A percentile compares a stretch with the other conserved stretches of the same genome.
These are phyloP conservation scores for Drosophila busckii DNA, from an alignment of 1,140 invertebrate species.

Conservation along the genomic window DNA sequence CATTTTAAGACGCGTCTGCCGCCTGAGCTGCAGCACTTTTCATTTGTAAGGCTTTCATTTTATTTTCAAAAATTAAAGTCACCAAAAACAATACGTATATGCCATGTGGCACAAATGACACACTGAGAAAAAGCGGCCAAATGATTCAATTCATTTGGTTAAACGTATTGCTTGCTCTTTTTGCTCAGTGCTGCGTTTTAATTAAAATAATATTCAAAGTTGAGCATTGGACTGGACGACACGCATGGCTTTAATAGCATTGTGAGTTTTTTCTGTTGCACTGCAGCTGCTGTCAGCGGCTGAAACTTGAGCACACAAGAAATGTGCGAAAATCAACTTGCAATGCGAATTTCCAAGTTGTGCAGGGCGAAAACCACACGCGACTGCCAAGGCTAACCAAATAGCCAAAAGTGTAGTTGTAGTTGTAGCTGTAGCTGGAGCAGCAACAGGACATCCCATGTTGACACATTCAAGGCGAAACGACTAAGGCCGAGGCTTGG, in stretches of 20 bases:
- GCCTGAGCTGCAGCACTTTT: no score
- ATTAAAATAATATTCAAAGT: slow-evolving; percentile 52
- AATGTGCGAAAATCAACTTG: no score
- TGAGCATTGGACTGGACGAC: slow-evolving; percentile 35
- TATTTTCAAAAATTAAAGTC: no score
- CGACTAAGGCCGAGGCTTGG: slow-evolving; percentile 1
- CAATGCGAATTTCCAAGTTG: neutral
- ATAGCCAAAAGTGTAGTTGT: neutral
- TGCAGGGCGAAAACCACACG: slow-evolving; percentile 15
- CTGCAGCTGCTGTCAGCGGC: slow-evolving; percentile 10
- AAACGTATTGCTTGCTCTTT: no score
- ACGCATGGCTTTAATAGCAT: slow-evolving; percentile 61
- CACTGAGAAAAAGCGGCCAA: neutral
- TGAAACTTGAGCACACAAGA: slow-evolving; percentile 59
- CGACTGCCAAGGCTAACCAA: slow-evolving; percentile 55
- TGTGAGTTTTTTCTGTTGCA: slow-evolving; percentile 25
- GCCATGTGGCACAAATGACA: slow-evolving; percentile 45
- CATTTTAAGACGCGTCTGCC: no score
- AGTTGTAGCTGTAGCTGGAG: no score
- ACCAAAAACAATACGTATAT: slow-evolving; percentile 32
- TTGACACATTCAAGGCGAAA: slow-evolving; percentile 41
- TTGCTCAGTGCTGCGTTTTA: slow-evolving; percentile 23
- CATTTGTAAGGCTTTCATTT: no score
- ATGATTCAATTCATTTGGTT: neutral
- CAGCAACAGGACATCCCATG: slow-evolving; percentile 6